These are phyloP conservation scores for Anser brachyrhynchus DNA, from an alignment of 2,113 vertebrate species.

Conservation along the genomic window DNA sequence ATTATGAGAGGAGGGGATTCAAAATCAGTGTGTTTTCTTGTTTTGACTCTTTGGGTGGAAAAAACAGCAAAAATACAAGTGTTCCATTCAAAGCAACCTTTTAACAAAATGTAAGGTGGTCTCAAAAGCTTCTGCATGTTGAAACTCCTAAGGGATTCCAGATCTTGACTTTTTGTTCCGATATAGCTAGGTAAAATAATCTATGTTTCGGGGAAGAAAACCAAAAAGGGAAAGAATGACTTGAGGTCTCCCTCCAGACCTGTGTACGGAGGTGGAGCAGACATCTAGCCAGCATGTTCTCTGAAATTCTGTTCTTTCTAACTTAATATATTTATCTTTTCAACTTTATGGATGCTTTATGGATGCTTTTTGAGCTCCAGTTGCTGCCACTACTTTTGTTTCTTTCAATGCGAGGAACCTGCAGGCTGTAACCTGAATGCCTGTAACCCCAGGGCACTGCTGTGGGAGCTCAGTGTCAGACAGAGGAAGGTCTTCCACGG, in stretches of 20 bases:
- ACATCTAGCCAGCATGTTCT: not conserved
- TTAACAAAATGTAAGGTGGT: not conserved
- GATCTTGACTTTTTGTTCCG: not conserved
- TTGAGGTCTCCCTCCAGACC: not conserved
- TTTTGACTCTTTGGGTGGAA: not conserved
- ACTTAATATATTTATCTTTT: too few species aligned
- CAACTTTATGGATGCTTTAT: not conserved
- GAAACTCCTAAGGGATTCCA: not conserved
- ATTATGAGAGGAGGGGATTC: not conserved
- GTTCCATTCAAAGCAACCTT: not conserved
- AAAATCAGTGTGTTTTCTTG: not conserved
- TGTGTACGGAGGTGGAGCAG: rapidly evolving
- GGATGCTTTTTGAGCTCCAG: not conserved
- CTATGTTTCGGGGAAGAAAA: not conserved
- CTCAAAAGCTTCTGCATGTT: not conserved
- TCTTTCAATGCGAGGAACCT: not conserved
- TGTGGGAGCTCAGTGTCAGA: rapidly evolving
- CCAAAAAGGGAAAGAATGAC: not conserved
- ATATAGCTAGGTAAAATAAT: not conserved
- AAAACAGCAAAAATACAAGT: not conserved
- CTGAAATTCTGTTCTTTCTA: not conserved
- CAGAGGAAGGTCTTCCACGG: not conserved
- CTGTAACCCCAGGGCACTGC: rapidly evolving
- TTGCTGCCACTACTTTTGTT: not conserved
- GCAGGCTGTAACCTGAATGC: not conserved